Base-by-base conservation (phyloP, 2,113 vertebrate species). In the Siniperca knerii region DNA sequence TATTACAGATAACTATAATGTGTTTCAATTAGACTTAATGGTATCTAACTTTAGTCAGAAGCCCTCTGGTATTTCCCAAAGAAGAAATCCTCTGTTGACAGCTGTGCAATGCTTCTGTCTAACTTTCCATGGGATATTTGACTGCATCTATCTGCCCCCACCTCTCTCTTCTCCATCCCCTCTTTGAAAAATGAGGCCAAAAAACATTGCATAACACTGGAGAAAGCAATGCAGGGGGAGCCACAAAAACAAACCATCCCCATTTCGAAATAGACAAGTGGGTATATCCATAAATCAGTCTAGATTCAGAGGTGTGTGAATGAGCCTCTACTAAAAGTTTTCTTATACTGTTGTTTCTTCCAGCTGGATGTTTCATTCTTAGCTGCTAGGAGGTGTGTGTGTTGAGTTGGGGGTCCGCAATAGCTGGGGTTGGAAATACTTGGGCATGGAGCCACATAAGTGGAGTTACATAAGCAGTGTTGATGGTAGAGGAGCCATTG, bases 391-490 rank as follows among this genome's bases (percentile, higher is more conserved):
- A 84, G 76, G 87, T 81, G 72, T 65, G 78, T 48, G 79, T 65
- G 70, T 79, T 44, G 69, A 65, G 62, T 69, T 13, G 75, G 84
- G 76, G 90, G 85, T 89, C 83, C 72, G 50, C 72, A 66, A 33
- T 33, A 72, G 57, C 60, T 46, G 44, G n/a, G 50, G 55, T 72
- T 81, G 90, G 83, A 91, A 91, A 90, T 85, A 88, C 55, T 85
- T 80, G 85, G 91, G 89, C 90, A 78, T 18, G 8, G 69, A 82
- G 91, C 89, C 89, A 90, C 81, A 81, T 82, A 83, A 81, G 81
- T 79, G 75, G 40, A 79, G 81, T 95, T 95, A 92, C 84, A 92
- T 95, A 95, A 95, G 82, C 68, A 33, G 72, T 81, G 90, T 89
- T 92, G 87, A 90, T 83, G 84, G 90, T 89, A 78, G 79, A 91